These are phyloP conservation scores for Pelagia noctiluca DNA, from an alignment of 30 jellyfish, hydroid and myxozoan genomes.

Conservation along the genomic window DNA sequence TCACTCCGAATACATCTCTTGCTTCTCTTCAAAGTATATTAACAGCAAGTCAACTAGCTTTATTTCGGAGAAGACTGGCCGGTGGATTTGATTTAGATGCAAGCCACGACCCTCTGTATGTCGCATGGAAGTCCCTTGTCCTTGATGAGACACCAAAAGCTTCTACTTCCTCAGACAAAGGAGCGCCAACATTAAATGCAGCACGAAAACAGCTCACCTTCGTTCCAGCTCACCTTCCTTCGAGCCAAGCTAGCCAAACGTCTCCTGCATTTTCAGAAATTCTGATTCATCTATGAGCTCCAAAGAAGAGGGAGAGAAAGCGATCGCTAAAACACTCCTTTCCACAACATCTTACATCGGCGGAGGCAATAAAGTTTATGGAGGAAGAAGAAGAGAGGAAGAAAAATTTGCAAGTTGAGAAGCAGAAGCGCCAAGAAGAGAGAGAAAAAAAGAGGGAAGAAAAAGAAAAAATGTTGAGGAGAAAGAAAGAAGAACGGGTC, in stretches of 20 bases:
- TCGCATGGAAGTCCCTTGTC: too few species aligned
- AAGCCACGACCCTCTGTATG: too few species aligned
- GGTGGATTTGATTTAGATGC: neutral
- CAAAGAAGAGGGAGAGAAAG: neutral
- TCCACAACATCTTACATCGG: neutral
- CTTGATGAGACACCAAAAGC: too few species aligned
- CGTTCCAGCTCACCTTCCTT: too few species aligned
- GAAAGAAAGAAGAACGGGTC: too few species aligned
- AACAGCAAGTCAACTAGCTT: neutral
- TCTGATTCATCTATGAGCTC: neutral
- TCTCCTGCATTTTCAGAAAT: neutral
- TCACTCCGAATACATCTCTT: too few species aligned
- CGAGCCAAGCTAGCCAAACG: neutral
- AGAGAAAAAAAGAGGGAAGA: neutral
- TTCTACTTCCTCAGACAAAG: too few species aligned
- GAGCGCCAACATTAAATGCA: too few species aligned
- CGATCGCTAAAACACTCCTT: neutral
- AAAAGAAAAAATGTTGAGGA: neutral
- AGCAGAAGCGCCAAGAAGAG: neutral
- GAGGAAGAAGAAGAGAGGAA: neutral
- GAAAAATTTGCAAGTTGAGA: neutral
- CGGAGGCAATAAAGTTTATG: neutral
- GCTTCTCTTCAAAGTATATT: too few species aligned
- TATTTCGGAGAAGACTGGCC: neutral
- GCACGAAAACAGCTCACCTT: too few species aligned